phyloP scores from a whole-genome alignment of 2,113 vertebrate species.

The Merops nubicus region DNA sequence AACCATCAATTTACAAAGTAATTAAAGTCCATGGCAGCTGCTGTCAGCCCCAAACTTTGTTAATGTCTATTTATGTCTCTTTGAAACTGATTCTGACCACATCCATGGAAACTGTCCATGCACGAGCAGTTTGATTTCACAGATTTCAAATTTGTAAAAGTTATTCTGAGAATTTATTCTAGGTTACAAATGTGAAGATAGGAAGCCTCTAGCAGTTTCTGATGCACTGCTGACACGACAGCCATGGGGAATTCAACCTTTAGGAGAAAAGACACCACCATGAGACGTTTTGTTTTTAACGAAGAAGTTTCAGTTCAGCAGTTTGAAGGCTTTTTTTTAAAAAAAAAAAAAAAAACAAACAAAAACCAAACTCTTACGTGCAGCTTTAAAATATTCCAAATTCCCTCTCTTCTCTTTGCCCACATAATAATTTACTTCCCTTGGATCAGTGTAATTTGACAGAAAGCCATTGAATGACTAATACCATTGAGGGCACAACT shows the following conservation, averaged over 20 bases:
- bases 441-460: not conserved
- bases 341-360: too few relatives aligned
- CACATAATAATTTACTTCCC: not conserved
- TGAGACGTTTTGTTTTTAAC: not conserved
- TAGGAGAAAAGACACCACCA: not conserved
- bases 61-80: not conserved
- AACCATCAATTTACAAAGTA: not conserved
- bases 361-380: rapidly evolving
- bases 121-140: not conserved
- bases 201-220: not conserved
- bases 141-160: not conserved
- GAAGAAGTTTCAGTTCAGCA: not conserved
- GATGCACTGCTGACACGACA: not conserved
- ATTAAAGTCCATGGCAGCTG: not conserved
- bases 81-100: not conserved
- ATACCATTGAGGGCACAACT: not conserved
- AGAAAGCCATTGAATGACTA: not conserved
- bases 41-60: not conserved
- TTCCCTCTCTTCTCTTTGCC: not conserved
- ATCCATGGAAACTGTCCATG: not conserved
- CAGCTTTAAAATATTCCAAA: not conserved
- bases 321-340: not conserved
- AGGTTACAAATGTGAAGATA: not conserved
- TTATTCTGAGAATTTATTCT: not conserved
- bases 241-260: not conserved